A percentile compares a stretch with the other conserved stretches of the same genome.
These are phyloP conservation scores for Sandelia bainsii DNA, from an alignment of 2,797 vertebrate species.

Conservation along the genomic window DNA sequence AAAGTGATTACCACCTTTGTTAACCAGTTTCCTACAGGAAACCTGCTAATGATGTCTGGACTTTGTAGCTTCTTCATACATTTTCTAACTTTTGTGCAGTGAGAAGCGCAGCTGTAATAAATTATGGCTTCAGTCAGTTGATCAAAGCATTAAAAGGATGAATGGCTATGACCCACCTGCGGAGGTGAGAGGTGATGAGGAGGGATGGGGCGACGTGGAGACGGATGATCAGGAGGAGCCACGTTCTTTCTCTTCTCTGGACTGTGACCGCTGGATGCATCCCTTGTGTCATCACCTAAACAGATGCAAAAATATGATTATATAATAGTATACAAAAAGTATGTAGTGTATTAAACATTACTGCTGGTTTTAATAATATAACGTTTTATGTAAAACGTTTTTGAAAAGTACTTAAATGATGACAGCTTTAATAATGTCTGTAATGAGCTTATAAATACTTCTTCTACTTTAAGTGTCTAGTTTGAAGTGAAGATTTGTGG, in stretches of 20 bases:
- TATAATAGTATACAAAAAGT: neutral
- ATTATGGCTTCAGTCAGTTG: neutral
- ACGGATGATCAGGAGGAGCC: slow-evolving; percentile 34
- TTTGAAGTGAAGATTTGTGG: slow-evolving; percentile 25
- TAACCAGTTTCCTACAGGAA: neutral
- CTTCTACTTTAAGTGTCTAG: neutral
- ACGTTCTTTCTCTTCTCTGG: slow-evolving; percentile 51
- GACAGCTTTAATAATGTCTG: no score
- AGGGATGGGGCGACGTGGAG: slow-evolving; percentile 34
- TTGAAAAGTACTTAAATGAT: no score
- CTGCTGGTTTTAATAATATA: no score
- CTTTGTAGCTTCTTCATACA: no score
- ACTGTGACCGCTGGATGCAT: slow-evolving; percentile 54
- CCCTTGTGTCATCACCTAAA: slow-evolving; percentile 56
- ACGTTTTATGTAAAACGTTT: no score
- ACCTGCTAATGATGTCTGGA: neutral
- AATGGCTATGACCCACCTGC: slow-evolving; percentile 42
- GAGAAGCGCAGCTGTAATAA: neutral
- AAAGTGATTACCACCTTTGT: neutral
- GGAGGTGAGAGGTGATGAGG: slow-evolving; percentile 61
- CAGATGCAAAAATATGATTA: slow-evolving; percentile 4
- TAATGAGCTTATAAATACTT: neutral
- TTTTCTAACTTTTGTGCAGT: neutral
- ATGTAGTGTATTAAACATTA: neutral
- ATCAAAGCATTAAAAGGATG: neutral